These are phyloP conservation scores for Papilio protenor DNA, from an alignment of 2,888 invertebrate species.

Conservation along the genomic window DNA sequence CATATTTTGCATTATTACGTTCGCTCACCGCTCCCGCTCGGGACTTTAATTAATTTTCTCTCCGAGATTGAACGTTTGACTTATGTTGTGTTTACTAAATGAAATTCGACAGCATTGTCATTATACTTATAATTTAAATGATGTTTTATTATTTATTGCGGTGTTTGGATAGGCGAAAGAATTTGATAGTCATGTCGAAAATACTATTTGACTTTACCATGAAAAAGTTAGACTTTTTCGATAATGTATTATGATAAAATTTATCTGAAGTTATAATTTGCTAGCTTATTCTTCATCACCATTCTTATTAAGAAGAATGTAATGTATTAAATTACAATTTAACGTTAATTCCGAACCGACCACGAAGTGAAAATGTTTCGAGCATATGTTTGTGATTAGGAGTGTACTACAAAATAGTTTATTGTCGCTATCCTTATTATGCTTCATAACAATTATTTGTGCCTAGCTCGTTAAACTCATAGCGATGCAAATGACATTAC, in stretches of 20 bases:
- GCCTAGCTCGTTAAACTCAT: neutral
- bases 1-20: slow-evolving; percentile 9
- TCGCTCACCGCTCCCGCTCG: neutral
- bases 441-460: neutral
- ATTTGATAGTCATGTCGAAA: neutral
- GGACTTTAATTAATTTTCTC: slow-evolving; percentile 6
- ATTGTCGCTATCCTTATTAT: neutral
- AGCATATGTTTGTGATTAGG: neutral
- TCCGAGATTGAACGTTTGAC: neutral
- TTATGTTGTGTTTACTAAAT: neutral
- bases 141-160: neutral
- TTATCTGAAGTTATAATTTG: too few relatives aligned
- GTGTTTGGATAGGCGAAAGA: neutral
- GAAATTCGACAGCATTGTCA: neutral
- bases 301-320: too few relatives aligned
- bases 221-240: too few relatives aligned
- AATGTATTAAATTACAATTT: too few relatives aligned
- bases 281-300: too few relatives aligned
- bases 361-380: neutral
- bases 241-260: too few relatives aligned
- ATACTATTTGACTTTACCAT: too few relatives aligned
- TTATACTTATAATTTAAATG: neutral
- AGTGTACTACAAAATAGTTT: neutral
- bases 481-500: neutral
- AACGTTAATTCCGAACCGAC: too few relatives aligned